phyloP scores from a whole-genome alignment of 2,888 invertebrate genomes.

The Epinotia ramella region DNA sequence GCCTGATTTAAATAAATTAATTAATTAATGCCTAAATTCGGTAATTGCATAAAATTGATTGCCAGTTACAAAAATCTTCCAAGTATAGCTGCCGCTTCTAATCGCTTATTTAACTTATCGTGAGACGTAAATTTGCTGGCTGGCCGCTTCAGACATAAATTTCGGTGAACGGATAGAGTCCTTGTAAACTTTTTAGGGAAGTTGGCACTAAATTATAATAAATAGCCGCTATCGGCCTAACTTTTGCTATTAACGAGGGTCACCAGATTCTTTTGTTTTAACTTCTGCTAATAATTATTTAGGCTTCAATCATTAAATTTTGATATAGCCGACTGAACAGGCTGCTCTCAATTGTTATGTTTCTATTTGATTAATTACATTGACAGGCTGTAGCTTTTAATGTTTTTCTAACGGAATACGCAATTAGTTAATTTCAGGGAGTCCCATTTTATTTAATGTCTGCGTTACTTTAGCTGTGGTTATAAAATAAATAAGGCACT shows the following conservation, averaged over 20 bases:
- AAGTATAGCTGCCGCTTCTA: not conserved
- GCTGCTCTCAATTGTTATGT: slow-evolving; percentile 31
- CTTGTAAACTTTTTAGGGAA: slow-evolving; percentile 53
- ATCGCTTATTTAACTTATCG: not conserved
- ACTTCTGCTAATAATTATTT: slow-evolving; percentile 45
- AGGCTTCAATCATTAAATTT: slow-evolving; percentile 22
- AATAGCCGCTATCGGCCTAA: slow-evolving; percentile 54
- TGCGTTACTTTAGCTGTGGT: slow-evolving; percentile 7
- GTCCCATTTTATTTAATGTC: not conserved
- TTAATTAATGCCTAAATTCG: too few species aligned
- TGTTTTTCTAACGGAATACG: slow-evolving; percentile 21
- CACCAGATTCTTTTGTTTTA: slow-evolving; percentile 48
- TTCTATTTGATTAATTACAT: slow-evolving; percentile 32
- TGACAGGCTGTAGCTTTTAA: slow-evolving; percentile 21
- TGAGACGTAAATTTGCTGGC: not conserved
- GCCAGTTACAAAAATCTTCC: not conserved
- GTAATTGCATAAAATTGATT: too few species aligned
- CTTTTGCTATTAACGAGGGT: slow-evolving; percentile 57
- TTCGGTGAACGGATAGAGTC: slow-evolving; percentile 38
- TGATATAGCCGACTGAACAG: slow-evolving; percentile 6
- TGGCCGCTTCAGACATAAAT: slow-evolving; percentile 36
- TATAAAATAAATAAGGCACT: not conserved
- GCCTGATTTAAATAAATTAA: too few species aligned
- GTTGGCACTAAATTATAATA: slow-evolving; percentile 58
- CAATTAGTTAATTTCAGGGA: slow-evolving; percentile 23